A percentile compares a stretch with the other conserved stretches of the same genome.
phyloP scores from a whole-genome alignment of 2,888 invertebrate species.

The Anagyrus pseudococci region DNA sequence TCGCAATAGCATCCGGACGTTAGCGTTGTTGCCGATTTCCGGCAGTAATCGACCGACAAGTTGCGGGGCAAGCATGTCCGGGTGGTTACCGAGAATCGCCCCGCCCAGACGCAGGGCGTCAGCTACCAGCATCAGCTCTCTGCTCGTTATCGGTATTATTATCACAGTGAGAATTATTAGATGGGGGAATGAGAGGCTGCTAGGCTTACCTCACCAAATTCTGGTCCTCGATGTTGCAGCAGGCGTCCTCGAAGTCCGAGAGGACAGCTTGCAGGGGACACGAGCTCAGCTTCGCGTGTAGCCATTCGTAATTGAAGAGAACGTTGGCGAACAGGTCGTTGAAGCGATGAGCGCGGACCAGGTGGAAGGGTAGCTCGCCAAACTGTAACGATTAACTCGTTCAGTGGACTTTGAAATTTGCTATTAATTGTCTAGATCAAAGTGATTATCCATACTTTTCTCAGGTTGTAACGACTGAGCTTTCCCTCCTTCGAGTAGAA shows the following conservation, averaged over 20 bases:
- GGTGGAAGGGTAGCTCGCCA: constrained; percentile 93
- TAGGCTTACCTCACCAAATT: constrained; percentile 74
- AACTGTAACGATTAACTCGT: constrained; percentile 68
- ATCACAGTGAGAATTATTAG: not conserved
- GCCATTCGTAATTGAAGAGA: constrained; percentile 96
- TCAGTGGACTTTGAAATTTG: not conserved
- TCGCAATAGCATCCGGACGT: constrained; percentile 84
- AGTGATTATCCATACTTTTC: constrained; percentile 73
- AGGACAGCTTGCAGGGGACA: constrained; percentile 95
- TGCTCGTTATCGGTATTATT: constrained; percentile 48
- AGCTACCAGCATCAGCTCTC: constrained; percentile 90
- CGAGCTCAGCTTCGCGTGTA: constrained; percentile 93
- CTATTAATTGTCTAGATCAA: not conserved
- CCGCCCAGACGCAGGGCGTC: constrained; percentile 94
- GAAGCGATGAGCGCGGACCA: constrained; percentile 89
- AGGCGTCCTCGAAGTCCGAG: constrained; percentile 95
- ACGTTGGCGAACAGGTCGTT: constrained; percentile 91
- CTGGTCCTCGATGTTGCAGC: constrained; percentile 79
- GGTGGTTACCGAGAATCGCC: constrained; percentile 88
- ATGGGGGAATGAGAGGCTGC: not conserved
- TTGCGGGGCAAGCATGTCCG: constrained; percentile 96
- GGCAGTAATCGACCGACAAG: constrained; percentile 91
- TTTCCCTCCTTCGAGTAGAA: constrained; percentile 91
- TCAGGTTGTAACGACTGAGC: constrained; percentile 87
- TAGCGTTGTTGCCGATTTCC: constrained; percentile 81